Evolutionary conservation across 2,888 invertebrate species (phyloP).

Genomic region (Apodemia hepburni): DNA sequence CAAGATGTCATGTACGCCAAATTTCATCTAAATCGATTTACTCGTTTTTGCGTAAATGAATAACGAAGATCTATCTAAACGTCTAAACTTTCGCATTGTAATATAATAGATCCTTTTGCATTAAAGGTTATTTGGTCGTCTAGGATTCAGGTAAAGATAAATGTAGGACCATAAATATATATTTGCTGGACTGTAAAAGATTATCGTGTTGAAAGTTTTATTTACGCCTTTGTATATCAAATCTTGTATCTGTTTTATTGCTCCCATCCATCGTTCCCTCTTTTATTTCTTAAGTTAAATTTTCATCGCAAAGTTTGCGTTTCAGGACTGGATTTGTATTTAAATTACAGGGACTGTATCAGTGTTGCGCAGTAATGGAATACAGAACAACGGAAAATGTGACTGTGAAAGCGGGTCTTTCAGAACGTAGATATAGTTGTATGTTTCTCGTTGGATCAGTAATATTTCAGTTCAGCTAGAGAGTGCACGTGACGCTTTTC

Average conservation of each 20-base stretch:
- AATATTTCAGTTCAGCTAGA: slow-evolving; percentile 46
- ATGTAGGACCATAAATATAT: neutral
- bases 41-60: too few relatives aligned
- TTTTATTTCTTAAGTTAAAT: slow-evolving; percentile 39
- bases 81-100: too few relatives aligned
- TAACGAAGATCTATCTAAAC: too few relatives aligned
- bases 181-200: neutral
- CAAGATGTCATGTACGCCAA: too few relatives aligned
- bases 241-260: slow-evolving; percentile 46
- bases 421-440: slow-evolving; percentile 32
- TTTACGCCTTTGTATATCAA: neutral
- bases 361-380: slow-evolving; percentile 41
- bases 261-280: slow-evolving; percentile 48
- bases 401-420: slow-evolving; percentile 31
- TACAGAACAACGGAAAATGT: slow-evolving; percentile 25
- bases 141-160: neutral
- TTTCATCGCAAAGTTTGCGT: slow-evolving; percentile 25
- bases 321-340: slow-evolving; percentile 24
- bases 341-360: slow-evolving; percentile 13
- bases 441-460: slow-evolving; percentile 46
- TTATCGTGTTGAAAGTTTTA: neutral
- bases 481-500: slow-evolving; percentile 44
- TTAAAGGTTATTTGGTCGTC: too few relatives aligned
- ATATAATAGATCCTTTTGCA: too few relatives aligned
- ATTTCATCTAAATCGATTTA: too few relatives aligned